Evolutionary conservation across 2,113 vertebrate species (phyloP), one percentile per base, ranked within the genome.

Genomic region (Oncorhynchus mykiss): DNA sequence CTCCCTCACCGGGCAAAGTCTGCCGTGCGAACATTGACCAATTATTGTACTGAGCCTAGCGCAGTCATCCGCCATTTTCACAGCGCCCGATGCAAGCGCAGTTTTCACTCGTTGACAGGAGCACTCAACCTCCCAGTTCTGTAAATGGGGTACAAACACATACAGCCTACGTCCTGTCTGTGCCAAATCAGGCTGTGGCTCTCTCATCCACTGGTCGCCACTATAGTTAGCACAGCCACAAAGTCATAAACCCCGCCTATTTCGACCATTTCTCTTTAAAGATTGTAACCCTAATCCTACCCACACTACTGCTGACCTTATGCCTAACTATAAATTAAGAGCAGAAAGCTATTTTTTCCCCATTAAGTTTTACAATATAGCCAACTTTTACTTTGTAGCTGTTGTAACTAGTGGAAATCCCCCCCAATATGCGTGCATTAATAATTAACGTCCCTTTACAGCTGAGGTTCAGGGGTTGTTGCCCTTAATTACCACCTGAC

Each of bases 371-470:
- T 45, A 45, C 39, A 45, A 45, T 45, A 45, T 11, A 45, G 39
- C 8, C 39, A 39, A 39, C 9, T 2, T 9, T 9, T 8, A 39
- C 34, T 39, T 39, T 39, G 39, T 39, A 0, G 8, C 39, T 39
- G 39, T 8, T 8, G 39, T 39, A 9, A 39, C 39, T 39, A 39
- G 39, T 39, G 39, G 39, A 39, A 39, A 2, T 2, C 39, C 39
- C 34, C 34, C 39, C 6, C 8, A 39, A 39, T 27, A 25, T 22
- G 67, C 27, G n/a, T 12, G 18, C 67, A 68, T 68, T 45, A 45
- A 68, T 68, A 68, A 68, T 68, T 68, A 31, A 68, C 67, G 31
- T 68, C 3, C 9, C 18, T 68, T 68, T 68, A 68, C 31, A 29
- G 31, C 67, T 68, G 27, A 25, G 18, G 67, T 68, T 34, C 67